A percentile compares a stretch with the other conserved stretches of the same genome.
These are phyloP conservation scores for Karalla daura DNA, from an alignment of 2,797 vertebrate genomes.

Conservation along the genomic window DNA sequence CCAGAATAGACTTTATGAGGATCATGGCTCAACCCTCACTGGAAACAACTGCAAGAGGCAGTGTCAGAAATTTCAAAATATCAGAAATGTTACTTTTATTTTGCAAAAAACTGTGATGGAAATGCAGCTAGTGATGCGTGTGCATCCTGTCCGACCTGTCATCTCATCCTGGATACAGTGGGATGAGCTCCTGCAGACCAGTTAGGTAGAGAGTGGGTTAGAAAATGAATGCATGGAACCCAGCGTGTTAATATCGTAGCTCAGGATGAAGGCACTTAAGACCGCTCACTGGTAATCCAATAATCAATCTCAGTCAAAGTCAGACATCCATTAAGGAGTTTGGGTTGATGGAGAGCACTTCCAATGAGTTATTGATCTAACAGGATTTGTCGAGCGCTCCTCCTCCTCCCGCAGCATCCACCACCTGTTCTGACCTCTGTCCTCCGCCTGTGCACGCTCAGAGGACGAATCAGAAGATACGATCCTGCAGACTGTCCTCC, in stretches of 20 bases:
- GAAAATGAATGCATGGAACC: too few species aligned
- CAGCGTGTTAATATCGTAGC: background rate
- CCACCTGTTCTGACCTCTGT: conserved; percentile 46
- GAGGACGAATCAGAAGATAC: conserved; percentile 39
- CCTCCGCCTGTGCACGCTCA: conserved; percentile 9
- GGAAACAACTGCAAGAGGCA: too few species aligned
- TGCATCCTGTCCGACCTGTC: too few species aligned
- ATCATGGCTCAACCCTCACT: too few species aligned
- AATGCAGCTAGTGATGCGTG: too few species aligned
- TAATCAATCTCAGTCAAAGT: conserved; percentile 20
- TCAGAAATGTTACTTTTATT: too few species aligned
- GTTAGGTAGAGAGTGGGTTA: too few species aligned
- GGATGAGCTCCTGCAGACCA: too few species aligned
- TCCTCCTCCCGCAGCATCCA: background rate
- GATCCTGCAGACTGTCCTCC: conserved; percentile 42
- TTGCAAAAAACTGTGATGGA: too few species aligned
- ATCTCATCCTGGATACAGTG: too few species aligned
- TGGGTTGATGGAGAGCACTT: conserved; percentile 15
- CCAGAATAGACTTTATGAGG: too few species aligned
- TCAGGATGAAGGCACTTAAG: background rate
- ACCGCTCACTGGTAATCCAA: background rate
- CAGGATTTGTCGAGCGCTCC: conserved; percentile 29
- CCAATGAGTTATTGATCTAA: conserved; percentile 48
- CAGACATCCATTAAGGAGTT: conserved; percentile 1
- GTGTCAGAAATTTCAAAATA: too few species aligned